phyloP scores from a whole-genome alignment of 2,113 vertebrate species.

The Syngnathus typhle region DNA sequence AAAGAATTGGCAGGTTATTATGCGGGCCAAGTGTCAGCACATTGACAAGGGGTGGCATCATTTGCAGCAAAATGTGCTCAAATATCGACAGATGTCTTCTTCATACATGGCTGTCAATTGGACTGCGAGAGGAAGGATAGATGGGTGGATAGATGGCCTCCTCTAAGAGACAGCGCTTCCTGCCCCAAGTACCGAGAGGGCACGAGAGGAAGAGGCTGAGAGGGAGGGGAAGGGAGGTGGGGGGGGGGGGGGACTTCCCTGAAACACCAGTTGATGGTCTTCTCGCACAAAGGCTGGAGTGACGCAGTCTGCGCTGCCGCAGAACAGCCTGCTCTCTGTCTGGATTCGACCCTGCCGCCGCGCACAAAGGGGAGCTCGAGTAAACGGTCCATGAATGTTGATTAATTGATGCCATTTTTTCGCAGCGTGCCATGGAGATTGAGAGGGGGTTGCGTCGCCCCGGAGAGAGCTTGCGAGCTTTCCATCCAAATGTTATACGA shows the following conservation, averaged over 20 bases:
- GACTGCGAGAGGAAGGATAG: constrained; percentile 51
- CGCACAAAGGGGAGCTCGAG: constrained; percentile 73
- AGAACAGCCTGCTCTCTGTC: constrained; percentile 77
- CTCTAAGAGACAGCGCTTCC: constrained; percentile 65
- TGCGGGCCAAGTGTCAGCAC: constrained; percentile 69
- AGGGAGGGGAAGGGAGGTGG: constrained; percentile 61
- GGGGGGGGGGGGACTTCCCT: constrained; percentile 68
- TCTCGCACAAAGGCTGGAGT: constrained; percentile 70
- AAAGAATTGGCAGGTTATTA: constrained; percentile 75
- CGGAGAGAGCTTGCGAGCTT: neutral
- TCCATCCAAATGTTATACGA: neutral
- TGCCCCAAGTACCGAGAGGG: constrained; percentile 65
- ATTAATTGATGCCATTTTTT: constrained; percentile 78
- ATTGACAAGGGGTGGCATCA: constrained; percentile 69
- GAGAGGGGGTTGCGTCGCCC: constrained; percentile 31
- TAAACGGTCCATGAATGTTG: constrained; percentile 81
- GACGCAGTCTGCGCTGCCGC: constrained; percentile 70
- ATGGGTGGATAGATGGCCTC: constrained; percentile 56
- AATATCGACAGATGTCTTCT: constrained; percentile 81
- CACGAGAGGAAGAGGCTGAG: constrained; percentile 68
- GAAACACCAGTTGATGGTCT: constrained; percentile 73
- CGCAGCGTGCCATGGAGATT: constrained; percentile 73
- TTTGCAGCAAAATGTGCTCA: constrained; percentile 76
- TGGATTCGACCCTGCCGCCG: constrained; percentile 70
- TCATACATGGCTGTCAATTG: constrained; percentile 75